Conservation (phyloP, 2,113 vertebrate genomes). For the Azemiops feae region DNA sequence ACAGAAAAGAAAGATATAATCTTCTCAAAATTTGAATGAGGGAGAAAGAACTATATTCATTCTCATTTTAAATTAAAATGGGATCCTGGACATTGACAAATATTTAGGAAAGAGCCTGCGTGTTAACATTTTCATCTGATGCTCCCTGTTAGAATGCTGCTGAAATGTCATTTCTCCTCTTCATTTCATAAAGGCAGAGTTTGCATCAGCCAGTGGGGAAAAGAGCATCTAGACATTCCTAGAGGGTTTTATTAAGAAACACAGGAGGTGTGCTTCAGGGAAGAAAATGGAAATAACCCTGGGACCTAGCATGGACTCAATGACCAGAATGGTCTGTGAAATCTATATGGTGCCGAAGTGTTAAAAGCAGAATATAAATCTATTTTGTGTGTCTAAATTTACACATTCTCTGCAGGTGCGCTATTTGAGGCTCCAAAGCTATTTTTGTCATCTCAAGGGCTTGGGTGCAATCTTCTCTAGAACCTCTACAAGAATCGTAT, state of each 20-base stretch:
- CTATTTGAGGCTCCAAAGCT: not conserved
- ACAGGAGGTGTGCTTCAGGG: fast-evolving
- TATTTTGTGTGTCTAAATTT: not conserved
- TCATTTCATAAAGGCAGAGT: not conserved
- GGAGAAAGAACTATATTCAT: not conserved
- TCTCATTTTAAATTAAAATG: conserved; percentile 27
- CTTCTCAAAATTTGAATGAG: not conserved
- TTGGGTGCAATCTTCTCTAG: not conserved
- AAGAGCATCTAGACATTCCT: not conserved
- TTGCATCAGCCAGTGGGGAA: not conserved
- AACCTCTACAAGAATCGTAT: not conserved
- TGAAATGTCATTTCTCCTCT: not conserved
- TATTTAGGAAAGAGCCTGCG: conserved; percentile 2
- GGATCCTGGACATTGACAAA: not conserved
- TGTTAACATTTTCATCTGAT: not conserved
- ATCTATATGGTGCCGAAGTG: not conserved
- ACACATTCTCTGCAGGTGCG: not conserved
- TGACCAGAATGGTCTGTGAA: not conserved
- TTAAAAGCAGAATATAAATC: not conserved
- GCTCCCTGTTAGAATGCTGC: not conserved
- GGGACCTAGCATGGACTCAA: fast-evolving
- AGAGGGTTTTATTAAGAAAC: not conserved
- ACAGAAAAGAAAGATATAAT: conserved; percentile 13
- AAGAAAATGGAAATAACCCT: fast-evolving
- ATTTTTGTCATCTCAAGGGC: not conserved